These are phyloP conservation scores for Melipona quadrifasciata DNA, from an alignment of 1,140 invertebrate species.

Conservation along the genomic window DNA sequence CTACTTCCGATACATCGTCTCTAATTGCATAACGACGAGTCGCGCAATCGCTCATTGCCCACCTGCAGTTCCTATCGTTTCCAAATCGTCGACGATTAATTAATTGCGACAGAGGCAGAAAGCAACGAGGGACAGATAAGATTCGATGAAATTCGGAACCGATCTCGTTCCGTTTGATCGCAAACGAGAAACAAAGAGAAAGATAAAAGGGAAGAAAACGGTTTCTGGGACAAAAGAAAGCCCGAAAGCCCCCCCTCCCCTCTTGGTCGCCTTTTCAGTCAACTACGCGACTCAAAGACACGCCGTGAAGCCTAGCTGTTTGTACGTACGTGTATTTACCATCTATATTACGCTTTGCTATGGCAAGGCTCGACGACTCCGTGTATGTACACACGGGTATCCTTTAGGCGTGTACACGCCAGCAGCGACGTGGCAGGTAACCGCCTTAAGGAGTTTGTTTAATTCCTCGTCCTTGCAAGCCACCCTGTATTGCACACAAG, in stretches of 20 bases:
- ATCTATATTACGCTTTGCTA: too few species aligned
- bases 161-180: conserved; percentile 28
- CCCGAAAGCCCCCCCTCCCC: background rate
- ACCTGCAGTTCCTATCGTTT: too few species aligned
- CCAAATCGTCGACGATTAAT: background rate
- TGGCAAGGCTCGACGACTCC: too few species aligned
- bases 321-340: background rate
- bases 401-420: conserved; percentile 35
- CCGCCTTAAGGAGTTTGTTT: conserved; percentile 69
- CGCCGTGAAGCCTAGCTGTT: background rate
- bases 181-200: background rate
- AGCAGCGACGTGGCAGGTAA: conserved; percentile 53
- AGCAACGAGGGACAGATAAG: background rate
- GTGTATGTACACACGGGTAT: conserved; percentile 17
- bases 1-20: background rate
- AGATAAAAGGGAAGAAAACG: conserved; percentile 35
- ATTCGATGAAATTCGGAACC: background rate
- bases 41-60: background rate
- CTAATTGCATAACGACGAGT: conserved; percentile 23
- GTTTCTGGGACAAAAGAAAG: conserved; percentile 59
- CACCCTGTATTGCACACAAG: conserved; percentile 65
- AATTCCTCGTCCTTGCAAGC: conserved; percentile 69
- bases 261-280: background rate
- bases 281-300: background rate
- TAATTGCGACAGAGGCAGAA: conserved; percentile 14